A percentile compares a stretch with the other conserved stretches of the same genome.
These are phyloP conservation scores for Callopanchax toddi DNA, from an alignment of 2,113 vertebrate species.

Conservation along the genomic window DNA sequence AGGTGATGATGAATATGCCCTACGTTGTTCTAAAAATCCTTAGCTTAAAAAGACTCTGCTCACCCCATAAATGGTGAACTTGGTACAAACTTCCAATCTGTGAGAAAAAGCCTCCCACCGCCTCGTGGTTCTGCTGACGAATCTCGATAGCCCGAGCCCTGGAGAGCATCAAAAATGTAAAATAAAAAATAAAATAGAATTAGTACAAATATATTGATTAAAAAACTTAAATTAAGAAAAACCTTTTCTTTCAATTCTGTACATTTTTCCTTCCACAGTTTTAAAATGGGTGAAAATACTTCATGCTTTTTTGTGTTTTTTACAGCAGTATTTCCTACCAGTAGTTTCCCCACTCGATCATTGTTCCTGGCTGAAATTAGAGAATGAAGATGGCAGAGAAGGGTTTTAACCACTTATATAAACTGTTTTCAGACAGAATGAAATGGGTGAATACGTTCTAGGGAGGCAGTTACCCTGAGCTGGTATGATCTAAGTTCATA, in stretches of 20 bases:
- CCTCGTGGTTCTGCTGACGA: slow-evolving; percentile 89
- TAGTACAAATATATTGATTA: background rate
- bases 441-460: no score
- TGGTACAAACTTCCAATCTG: slow-evolving; percentile 96
- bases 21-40: background rate
- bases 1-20: background rate
- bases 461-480: slow-evolving; percentile 82
- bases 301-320: slow-evolving; percentile 11
- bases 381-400: slow-evolving; percentile 19
- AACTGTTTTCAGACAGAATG: background rate
- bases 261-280: slow-evolving; percentile 1
- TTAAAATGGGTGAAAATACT: background rate
- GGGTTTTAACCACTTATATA: background rate
- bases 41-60: slow-evolving; percentile 22
- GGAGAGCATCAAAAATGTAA: slow-evolving; percentile 8
- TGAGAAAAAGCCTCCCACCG: slow-evolving; percentile 97
- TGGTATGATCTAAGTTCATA: slow-evolving; percentile 97
- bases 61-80: slow-evolving; percentile 99
- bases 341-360: slow-evolving; percentile 99
- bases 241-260: no score
- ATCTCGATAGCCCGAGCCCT: slow-evolving; percentile 97
- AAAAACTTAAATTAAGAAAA: background rate
- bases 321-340: slow-evolving; percentile 82
- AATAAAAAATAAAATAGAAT: background rate
- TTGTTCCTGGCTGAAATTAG: slow-evolving; percentile 91